Conservation (phyloP, 1,140 invertebrate species). For the Drosophila pachea region DNA sequence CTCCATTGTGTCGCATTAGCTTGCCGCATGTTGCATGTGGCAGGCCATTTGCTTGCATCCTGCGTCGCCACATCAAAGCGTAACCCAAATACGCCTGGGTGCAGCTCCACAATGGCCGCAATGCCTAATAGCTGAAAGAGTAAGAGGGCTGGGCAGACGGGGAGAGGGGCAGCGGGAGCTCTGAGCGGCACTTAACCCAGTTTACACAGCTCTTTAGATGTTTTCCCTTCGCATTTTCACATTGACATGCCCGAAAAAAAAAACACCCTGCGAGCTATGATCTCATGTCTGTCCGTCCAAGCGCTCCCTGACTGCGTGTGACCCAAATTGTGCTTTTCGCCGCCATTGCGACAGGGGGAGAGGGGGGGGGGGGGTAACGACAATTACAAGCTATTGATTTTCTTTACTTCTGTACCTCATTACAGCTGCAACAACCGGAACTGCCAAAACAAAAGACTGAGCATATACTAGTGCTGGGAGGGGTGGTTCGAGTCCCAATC, state of each 20-base stretch:
- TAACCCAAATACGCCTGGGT: slow-evolving; percentile 39
- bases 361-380: slow-evolving; percentile 23
- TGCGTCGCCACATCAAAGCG: slow-evolving; percentile 2
- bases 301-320: slow-evolving; percentile 25
- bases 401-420: slow-evolving; percentile 43
- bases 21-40: slow-evolving; percentile 58
- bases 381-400: slow-evolving; percentile 73
- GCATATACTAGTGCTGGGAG: slow-evolving; percentile 11
- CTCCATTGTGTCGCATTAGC: not conserved
- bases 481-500: slow-evolving; percentile 6
- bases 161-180: slow-evolving; percentile 1
- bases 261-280: slow-evolving; percentile 44
- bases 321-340: slow-evolving; percentile 50
- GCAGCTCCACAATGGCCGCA: slow-evolving; percentile 39
- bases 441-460: slow-evolving; percentile 73
- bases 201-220: slow-evolving; percentile 59
- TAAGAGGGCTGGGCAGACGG: too few species aligned
- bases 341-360: not conserved
- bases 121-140: slow-evolving; percentile 31
- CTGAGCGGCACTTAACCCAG: slow-evolving; percentile 66
- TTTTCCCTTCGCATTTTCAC: slow-evolving; percentile 30
- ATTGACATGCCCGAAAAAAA: slow-evolving; percentile 52
- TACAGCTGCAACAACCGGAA: slow-evolving; percentile 53
- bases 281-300: slow-evolving; percentile 51
- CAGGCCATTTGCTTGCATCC: slow-evolving; percentile 39